These are phyloP conservation scores for Coelopa frigida DNA, from an alignment of 1,140 invertebrate species.

Conservation along the genomic window DNA sequence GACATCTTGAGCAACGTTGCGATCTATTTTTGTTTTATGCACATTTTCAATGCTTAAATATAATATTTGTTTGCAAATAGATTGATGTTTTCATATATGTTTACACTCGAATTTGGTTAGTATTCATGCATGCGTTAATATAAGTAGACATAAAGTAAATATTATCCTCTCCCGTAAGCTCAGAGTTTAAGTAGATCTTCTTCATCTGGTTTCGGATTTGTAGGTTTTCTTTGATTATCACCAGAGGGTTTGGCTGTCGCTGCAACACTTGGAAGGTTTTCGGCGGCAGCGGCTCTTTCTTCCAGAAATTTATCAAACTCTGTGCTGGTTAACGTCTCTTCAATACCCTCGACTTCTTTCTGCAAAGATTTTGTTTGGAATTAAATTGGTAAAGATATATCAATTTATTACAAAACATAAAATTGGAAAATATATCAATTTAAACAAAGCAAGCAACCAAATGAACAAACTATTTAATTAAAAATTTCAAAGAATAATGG, in stretches of 20 bases:
- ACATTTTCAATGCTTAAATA: neutral
- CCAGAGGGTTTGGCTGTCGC: constrained; percentile 24
- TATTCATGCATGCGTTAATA: neutral
- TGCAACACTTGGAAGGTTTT: constrained; percentile 52
- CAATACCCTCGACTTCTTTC: constrained; percentile 44
- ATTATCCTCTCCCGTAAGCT: neutral
- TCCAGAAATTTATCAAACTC: constrained; percentile 91
- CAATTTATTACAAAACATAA: neutral
- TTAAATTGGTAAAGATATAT: neutral
- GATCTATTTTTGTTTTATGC: too few species aligned
- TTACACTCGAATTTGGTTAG: neutral
- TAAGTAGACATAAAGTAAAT: constrained; percentile 4
- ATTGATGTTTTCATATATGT: neutral
- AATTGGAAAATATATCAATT: neutral
- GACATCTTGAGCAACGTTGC: neutral
- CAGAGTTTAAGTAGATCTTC: constrained; percentile 10
- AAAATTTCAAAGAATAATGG: too few species aligned
- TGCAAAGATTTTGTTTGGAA: constrained; percentile 11
- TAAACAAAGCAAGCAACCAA: constrained; percentile 1
- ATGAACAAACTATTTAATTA: too few species aligned
- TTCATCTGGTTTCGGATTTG: constrained; percentile 15
- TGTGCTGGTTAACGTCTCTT: constrained; percentile 73
- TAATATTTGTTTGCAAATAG: neutral
- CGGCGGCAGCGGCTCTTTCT: constrained; percentile 77
- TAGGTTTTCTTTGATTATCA: constrained; percentile 7